Evolutionary conservation across 2,888 invertebrate genomes (phyloP).

Genomic region (Catotricha subobsoleta): DNA sequence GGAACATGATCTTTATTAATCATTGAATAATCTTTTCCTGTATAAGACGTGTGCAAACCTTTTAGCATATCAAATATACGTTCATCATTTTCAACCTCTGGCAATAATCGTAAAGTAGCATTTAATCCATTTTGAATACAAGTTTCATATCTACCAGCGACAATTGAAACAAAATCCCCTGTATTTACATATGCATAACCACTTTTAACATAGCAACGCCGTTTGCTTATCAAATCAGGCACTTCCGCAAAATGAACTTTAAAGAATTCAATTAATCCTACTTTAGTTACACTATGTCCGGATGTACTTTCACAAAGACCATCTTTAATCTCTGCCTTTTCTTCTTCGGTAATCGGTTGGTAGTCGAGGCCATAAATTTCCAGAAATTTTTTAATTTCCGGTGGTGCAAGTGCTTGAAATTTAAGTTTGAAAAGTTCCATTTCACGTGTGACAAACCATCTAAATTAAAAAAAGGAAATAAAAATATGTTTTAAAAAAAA

Average conservation of each 20-base stretch:
- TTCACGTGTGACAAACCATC: conserved; percentile 81
- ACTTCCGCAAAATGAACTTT: conserved; percentile 79
- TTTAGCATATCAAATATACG: conserved; percentile 54
- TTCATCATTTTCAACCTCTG: conserved; percentile 67
- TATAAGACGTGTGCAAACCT: conserved; percentile 62
- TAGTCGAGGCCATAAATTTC: conserved; percentile 48
- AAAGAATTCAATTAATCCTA: conserved; percentile 50
- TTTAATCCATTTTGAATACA: conserved; percentile 25
- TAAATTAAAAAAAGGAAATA: conserved; percentile 14
- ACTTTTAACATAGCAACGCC: conserved; percentile 58
- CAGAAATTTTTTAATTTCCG: conserved; percentile 48
- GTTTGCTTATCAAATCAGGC: conserved; percentile 56
- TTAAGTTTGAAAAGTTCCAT: conserved; percentile 73
- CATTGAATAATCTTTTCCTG: conserved; percentile 56
- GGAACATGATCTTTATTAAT: conserved; percentile 37
- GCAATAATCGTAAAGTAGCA: conserved; percentile 35
- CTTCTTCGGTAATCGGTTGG: conserved; percentile 43
- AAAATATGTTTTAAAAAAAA: background rate
- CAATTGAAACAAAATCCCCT: conserved; percentile 65
- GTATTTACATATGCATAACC: conserved; percentile 82
- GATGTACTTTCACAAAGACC: conserved; percentile 42
- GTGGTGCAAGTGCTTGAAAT: conserved; percentile 41
- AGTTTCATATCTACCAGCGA: conserved; percentile 55
- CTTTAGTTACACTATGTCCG: conserved; percentile 33
- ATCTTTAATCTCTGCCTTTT: conserved; percentile 42